phyloP scores from a whole-genome alignment of 2,113 vertebrate genomes.

The Turnix velox region DNA sequence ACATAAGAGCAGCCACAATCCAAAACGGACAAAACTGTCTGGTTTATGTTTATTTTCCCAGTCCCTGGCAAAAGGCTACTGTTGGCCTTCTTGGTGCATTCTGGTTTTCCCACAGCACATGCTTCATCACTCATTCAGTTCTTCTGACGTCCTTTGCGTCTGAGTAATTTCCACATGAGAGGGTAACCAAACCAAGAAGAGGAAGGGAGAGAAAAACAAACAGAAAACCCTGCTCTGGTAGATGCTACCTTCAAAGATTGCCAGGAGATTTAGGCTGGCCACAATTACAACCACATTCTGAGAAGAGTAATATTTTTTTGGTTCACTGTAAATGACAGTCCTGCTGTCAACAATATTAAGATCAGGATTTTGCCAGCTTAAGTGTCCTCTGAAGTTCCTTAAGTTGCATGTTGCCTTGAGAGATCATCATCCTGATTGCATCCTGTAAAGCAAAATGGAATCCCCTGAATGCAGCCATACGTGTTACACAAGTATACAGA shows the following conservation, averaged over 20 bases:
- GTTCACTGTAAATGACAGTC: neutral
- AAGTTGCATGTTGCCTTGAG: slow-evolving; percentile 87
- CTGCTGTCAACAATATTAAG: neutral
- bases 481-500: rapidly evolving
- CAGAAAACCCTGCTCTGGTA: neutral
- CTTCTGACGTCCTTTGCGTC: neutral
- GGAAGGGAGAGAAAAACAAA: neutral
- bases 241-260: neutral
- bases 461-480: neutral
- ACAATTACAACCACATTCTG: neutral
- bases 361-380: slow-evolving; percentile 77
- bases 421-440: slow-evolving; percentile 92
- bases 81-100: neutral
- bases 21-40: neutral
- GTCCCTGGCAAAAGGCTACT: neutral
- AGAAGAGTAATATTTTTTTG: neutral
- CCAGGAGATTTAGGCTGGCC: no score
- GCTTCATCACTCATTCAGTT: neutral
- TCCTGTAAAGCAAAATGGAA: slow-evolving; percentile 73
- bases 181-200: neutral
- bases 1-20: neutral
- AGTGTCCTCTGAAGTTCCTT: slow-evolving; percentile 84
- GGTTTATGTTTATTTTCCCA: neutral
- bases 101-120: neutral
- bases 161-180: neutral